These are phyloP conservation scores for Sisyra terminalis DNA, from an alignment of 2,888 invertebrate species.

Conservation along the genomic window DNA sequence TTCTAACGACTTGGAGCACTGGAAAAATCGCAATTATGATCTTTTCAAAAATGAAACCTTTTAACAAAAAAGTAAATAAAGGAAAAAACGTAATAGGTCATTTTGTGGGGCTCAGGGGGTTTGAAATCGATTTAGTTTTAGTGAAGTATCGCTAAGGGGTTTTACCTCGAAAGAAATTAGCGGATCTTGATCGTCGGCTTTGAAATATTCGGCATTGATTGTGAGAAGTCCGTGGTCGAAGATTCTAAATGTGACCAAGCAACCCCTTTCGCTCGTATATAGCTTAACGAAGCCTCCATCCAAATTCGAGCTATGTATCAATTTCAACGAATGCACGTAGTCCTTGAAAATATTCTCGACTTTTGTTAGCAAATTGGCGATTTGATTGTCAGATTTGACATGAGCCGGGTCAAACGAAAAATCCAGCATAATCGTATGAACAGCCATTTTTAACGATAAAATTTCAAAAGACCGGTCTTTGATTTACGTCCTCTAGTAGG, in stretches of 20 bases:
- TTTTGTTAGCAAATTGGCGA: conserved; percentile 45
- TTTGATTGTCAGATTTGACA: conserved; percentile 45
- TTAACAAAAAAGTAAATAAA: background rate
- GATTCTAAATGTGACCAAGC: conserved; percentile 52
- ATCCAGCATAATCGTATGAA: conserved; percentile 62
- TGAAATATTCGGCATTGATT: conserved; percentile 69
- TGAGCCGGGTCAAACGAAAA: conserved; percentile 57
- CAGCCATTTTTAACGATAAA: conserved; percentile 40
- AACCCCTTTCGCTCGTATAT: conserved; percentile 51
- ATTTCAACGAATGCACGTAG: conserved; percentile 52
- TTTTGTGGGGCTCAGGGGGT: no score
- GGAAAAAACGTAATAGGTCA: no score
- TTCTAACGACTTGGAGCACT: conserved; percentile 61
- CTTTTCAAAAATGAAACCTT: conserved; percentile 21
- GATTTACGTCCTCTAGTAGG: background rate
- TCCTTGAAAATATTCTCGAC: conserved; percentile 54
- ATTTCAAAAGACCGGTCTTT: background rate
- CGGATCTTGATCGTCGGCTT: conserved; percentile 55
- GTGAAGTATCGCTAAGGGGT: no score
- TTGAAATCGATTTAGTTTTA: no score
- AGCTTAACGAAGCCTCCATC: conserved; percentile 55
- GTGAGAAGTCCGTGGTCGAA: conserved; percentile 63
- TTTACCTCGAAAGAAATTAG: conserved; percentile 61
- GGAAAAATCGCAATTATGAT: conserved; percentile 25
- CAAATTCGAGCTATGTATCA: conserved; percentile 45